Percentiles rank a stretch among this genome's conserved stretches.
Conservation (phyloP, 2,888 invertebrate species). For the Sabatieria punctata region DNA sequence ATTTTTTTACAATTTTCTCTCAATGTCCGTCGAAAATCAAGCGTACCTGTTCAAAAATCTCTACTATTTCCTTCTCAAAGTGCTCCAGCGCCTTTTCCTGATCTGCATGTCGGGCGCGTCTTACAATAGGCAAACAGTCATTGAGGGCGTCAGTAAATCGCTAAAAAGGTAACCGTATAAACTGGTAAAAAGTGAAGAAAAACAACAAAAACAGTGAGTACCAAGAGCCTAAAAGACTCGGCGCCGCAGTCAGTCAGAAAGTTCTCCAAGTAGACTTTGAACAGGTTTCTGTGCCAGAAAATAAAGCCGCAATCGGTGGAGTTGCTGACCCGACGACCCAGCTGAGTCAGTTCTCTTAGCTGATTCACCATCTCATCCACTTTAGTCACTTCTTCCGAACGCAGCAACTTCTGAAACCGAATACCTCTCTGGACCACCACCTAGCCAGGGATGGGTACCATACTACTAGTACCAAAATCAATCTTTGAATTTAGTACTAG, state of each 20-base stretch:
- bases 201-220: slow-evolving; percentile 9
- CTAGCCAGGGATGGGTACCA: too few species aligned
- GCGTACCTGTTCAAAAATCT: slow-evolving; percentile 29
- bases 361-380: neutral
- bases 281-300: slow-evolving; percentile 59
- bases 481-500: too few species aligned
- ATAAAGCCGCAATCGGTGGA: slow-evolving; percentile 58
- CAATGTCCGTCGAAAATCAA: too few species aligned
- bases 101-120: slow-evolving; percentile 27
- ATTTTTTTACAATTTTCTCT: too few species aligned
- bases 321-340: slow-evolving; percentile 38
- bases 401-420: neutral
- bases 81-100: slow-evolving; percentile 23
- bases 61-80: slow-evolving; percentile 20
- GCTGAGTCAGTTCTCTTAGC: neutral
- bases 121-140: slow-evolving; percentile 35
- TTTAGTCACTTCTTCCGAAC: neutral
- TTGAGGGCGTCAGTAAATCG: slow-evolving; percentile 39
- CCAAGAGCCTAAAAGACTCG: neutral
- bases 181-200: slow-evolving; percentile 10
- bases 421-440: too few species aligned
- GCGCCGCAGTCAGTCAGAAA: neutral
- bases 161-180: slow-evolving; percentile 26
- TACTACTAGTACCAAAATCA: too few species aligned
- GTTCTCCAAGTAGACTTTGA: slow-evolving; percentile 57